Evolutionary conservation across 2,797 vertebrate species (phyloP).

Genomic region (Malacoraja senta): DNA sequence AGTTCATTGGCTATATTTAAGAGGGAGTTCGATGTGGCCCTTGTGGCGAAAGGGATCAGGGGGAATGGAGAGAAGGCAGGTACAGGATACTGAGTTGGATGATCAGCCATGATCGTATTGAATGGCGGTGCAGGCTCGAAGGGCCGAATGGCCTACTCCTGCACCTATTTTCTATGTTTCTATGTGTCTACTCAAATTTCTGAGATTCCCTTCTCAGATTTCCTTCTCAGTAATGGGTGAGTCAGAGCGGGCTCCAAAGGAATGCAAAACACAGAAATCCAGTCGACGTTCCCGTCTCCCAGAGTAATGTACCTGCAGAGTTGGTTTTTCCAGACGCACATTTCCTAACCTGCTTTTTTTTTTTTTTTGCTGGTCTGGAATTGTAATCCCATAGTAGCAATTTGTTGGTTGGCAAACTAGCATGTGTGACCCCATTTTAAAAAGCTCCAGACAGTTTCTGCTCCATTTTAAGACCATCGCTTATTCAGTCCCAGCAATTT

Average conservation of each 20-base stretch:
- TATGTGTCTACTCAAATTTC: too few species aligned
- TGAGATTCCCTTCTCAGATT: background rate
- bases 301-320: too few species aligned
- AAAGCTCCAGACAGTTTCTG: background rate
- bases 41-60: too few species aligned
- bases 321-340: background rate
- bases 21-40: too few species aligned
- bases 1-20: too few species aligned
- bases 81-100: too few species aligned
- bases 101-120: too few species aligned
- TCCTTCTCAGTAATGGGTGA: background rate
- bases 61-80: too few species aligned
- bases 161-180: too few species aligned
- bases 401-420: background rate
- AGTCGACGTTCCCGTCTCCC: background rate
- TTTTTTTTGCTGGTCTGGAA: background rate
- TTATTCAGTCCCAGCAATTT: too few species aligned
- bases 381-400: background rate
- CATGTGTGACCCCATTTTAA: background rate
- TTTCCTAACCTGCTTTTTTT: background rate
- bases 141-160: too few species aligned
- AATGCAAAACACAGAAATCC: background rate
- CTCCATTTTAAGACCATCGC: background rate
- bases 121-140: too few species aligned
- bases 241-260: background rate